Evolutionary conservation across 2,888 invertebrate species (phyloP).

Genomic region (Amiota communis): DNA sequence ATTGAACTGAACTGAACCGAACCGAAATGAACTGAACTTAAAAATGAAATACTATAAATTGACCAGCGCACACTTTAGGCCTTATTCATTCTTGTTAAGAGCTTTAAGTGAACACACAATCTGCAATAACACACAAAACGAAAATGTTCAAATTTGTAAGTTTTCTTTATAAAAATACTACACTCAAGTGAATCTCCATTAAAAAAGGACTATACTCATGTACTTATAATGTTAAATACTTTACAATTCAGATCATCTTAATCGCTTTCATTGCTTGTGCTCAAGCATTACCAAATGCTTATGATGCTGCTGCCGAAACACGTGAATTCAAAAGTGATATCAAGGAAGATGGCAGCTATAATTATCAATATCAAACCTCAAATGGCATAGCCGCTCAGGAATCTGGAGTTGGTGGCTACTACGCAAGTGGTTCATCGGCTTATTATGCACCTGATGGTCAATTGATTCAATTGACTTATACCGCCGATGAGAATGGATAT

Average conservation of each 20-base stretch:
- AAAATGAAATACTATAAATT: slow-evolving; percentile 57
- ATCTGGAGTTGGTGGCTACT: slow-evolving; percentile 75
- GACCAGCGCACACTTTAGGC: slow-evolving; percentile 44
- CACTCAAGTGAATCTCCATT: background rate
- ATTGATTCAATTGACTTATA: slow-evolving; percentile 72
- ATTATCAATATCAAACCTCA: slow-evolving; percentile 75
- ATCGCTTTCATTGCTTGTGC: slow-evolving; percentile 52
- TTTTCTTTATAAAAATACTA: slow-evolving; percentile 15
- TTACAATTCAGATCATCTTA: slow-evolving; percentile 53
- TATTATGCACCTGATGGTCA: slow-evolving; percentile 76
- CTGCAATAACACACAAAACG: slow-evolving; percentile 39
- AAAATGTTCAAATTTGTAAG: slow-evolving; percentile 50
- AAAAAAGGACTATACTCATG: background rate
- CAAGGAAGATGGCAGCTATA: slow-evolving; percentile 73
- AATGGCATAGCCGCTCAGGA: slow-evolving; percentile 78
- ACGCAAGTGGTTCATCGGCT: slow-evolving; percentile 75
- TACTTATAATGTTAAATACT: slow-evolving; percentile 37
- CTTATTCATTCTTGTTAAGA: slow-evolving; percentile 61
- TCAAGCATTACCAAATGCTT: slow-evolving; percentile 61
- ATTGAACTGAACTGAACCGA: slow-evolving; percentile 37
- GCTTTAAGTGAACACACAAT: slow-evolving; percentile 53
- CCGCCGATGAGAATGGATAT: slow-evolving; percentile 78
- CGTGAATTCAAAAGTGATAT: slow-evolving; percentile 72
- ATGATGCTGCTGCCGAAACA: slow-evolving; percentile 64
- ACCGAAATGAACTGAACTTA: background rate